A percentile compares a stretch with the other conserved stretches of the same genome.
These are phyloP conservation scores for Procambarus clarkii DNA, from an alignment of 1,140 invertebrate species.

Conservation along the genomic window DNA sequence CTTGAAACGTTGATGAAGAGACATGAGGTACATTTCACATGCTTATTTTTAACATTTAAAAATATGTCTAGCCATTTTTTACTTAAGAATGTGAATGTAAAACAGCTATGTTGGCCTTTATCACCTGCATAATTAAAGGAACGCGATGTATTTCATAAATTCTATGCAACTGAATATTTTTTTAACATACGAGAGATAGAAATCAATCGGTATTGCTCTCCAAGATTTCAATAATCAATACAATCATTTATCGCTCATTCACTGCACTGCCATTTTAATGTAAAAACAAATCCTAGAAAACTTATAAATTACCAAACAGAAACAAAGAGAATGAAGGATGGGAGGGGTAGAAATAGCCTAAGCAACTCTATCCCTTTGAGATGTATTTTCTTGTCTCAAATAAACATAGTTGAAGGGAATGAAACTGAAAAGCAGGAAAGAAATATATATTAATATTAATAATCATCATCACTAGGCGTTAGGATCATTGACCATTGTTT, in stretches of 20 bases:
- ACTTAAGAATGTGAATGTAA: not conserved
- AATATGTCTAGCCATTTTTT: not conserved
- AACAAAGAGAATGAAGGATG: not conserved
- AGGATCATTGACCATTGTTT: not conserved
- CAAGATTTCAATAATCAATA: not conserved
- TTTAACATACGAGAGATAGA: not conserved
- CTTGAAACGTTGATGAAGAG: too few species aligned
- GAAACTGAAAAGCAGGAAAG: not conserved
- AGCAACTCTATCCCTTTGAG: too few species aligned
- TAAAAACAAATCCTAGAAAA: not conserved
- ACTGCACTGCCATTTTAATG: not conserved
- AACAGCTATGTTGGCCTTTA: not conserved
- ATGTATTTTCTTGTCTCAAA: not conserved
- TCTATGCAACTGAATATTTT: not conserved
- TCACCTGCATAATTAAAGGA: not conserved
- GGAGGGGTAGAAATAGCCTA: too few species aligned
- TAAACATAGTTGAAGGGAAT: not conserved
- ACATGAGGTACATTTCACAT: not conserved
- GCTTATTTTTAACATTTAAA: not conserved
- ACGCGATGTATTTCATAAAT: not conserved
- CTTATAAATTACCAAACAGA: not conserved
- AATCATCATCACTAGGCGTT: not conserved
- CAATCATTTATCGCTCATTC: constrained; percentile 9
- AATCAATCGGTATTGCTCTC: not conserved
- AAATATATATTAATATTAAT: not conserved